Conservation (phyloP, 2,113 vertebrate genomes). For the Piliocolobus tephrosceles region DNA sequence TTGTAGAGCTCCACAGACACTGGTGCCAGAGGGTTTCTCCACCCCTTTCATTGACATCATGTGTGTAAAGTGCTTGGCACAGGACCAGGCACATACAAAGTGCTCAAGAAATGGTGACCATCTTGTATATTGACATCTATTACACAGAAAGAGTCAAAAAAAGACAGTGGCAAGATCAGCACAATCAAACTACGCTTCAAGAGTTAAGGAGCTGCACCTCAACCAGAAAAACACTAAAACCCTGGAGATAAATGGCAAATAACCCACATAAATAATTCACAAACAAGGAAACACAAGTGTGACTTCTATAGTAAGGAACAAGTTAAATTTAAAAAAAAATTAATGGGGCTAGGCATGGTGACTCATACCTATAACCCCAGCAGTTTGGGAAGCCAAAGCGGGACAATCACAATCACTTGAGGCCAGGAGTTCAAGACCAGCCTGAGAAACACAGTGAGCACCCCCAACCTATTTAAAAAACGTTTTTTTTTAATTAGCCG, state of each 20-base stretch:
- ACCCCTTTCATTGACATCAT: not conserved
- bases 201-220: not conserved
- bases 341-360: not conserved
- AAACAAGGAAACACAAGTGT: not conserved
- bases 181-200: not conserved
- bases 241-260: not conserved
- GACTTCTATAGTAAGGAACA: not conserved
- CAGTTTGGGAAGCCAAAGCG: not conserved
- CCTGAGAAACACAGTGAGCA: not conserved
- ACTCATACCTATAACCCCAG: not conserved
- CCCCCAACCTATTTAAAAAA: not conserved
- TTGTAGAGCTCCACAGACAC: not conserved
- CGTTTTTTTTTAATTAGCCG: accelerated
- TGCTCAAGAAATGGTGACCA: not conserved
- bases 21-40: not conserved
- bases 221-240: not conserved
- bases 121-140: not conserved
- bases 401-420: not conserved
- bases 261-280: not conserved
- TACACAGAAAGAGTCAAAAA: not conserved
- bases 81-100: not conserved
- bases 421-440: not conserved
- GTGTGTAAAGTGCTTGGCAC: not conserved
- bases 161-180: not conserved
- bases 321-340: not conserved